Evolutionary conservation across 2,888 invertebrate species (phyloP).

Genomic region (Chrysolina oricalcia): DNA sequence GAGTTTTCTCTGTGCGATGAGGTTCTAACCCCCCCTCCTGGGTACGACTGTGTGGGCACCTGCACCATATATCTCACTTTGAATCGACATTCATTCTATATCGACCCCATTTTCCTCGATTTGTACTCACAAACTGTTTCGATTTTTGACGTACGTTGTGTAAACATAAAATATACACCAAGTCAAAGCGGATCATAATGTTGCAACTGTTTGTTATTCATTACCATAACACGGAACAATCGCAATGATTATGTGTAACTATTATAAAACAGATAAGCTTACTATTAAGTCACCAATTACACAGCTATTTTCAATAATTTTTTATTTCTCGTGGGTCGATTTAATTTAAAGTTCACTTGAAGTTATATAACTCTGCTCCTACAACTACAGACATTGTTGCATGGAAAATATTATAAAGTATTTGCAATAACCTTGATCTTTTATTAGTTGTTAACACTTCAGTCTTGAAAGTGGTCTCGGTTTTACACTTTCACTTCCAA

Average conservation of each 20-base stretch:
- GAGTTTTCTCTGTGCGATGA: no score
- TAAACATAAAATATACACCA: background rate
- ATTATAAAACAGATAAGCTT: slow-evolving; percentile 7
- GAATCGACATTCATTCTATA: no score
- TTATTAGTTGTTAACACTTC: slow-evolving; percentile 35
- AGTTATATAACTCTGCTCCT: slow-evolving; percentile 2
- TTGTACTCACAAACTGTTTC: background rate
- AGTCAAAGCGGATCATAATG: background rate
- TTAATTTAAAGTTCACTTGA: slow-evolving; percentile 4
- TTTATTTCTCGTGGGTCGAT: slow-evolving; percentile 4
- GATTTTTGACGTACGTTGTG: background rate
- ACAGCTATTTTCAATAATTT: background rate
- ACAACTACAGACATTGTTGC: background rate
- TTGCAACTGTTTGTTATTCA: slow-evolving; percentile 14
- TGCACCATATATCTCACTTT: no score
- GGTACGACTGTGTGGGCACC: no score
- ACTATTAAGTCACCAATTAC: background rate
- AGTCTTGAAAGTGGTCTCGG: slow-evolving; percentile 29
- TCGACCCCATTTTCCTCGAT: background rate
- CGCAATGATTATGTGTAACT: slow-evolving; percentile 3
- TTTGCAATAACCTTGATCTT: slow-evolving; percentile 47
- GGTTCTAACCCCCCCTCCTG: no score
- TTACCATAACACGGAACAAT: slow-evolving; percentile 18
- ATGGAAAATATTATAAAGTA: background rate
- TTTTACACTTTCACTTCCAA: slow-evolving; percentile 41